Evolutionary conservation across 2,797 vertebrate genomes (phyloP).

Genomic region (Tokudaia muenninki): DNA sequence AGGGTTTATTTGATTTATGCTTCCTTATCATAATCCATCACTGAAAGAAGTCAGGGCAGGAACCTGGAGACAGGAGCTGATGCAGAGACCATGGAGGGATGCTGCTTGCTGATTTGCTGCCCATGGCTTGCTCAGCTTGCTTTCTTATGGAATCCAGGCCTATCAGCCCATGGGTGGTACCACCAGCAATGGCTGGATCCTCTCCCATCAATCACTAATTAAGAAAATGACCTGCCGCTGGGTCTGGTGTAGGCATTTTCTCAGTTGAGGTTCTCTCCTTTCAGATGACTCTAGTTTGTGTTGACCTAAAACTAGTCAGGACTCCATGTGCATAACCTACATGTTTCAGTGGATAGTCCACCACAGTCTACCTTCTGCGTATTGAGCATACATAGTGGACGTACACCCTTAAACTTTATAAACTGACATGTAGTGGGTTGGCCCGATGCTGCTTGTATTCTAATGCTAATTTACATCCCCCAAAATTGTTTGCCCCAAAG

Average conservation of each 20-base stretch:
- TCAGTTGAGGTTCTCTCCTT: background rate
- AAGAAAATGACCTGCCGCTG: background rate
- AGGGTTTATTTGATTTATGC: background rate
- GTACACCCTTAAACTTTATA: too few relatives aligned
- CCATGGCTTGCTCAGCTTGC: background rate
- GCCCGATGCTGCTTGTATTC: too few relatives aligned
- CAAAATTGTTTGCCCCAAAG: too few relatives aligned
- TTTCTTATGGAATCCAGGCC: background rate
- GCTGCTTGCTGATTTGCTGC: background rate
- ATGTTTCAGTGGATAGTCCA: background rate
- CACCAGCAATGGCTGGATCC: too few relatives aligned
- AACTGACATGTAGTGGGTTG: background rate
- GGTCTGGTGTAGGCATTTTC: background rate
- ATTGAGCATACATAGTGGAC: background rate
- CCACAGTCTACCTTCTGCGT: background rate
- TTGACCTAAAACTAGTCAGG: background rate
- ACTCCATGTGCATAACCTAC: background rate
- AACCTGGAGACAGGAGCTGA: too few relatives aligned
- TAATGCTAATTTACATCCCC: too few relatives aligned
- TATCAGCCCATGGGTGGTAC: background rate
- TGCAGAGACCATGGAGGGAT: background rate
- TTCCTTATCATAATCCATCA: background rate
- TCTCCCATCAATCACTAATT: background rate
- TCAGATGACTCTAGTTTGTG: background rate
- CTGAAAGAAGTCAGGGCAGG: background rate